Evolutionary conservation across 1,140 invertebrate species (phyloP).

Genomic region (Cydia strobilella): DNA sequence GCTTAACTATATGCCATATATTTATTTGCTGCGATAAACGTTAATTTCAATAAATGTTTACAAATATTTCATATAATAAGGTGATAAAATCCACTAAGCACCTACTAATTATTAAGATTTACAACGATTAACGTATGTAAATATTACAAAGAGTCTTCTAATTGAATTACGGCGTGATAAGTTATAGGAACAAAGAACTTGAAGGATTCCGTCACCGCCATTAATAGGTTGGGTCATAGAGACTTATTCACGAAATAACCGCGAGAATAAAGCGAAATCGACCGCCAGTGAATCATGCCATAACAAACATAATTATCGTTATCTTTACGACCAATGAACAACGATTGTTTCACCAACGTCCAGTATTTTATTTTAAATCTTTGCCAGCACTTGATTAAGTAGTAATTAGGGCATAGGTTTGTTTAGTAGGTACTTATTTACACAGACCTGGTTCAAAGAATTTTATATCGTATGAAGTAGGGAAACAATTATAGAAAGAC

Average conservation of each 20-base stretch:
- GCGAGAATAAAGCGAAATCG: conserved; percentile 42
- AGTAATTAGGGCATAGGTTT: conserved; percentile 25
- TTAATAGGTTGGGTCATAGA: conserved; percentile 45
- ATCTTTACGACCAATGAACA: conserved; percentile 65
- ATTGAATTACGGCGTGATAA: not conserved
- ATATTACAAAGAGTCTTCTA: not conserved
- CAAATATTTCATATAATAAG: too few species aligned
- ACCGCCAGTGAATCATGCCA: conserved; percentile 59
- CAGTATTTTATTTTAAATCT: conserved; percentile 45
- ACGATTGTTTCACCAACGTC: conserved; percentile 53
- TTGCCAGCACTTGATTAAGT: conserved; percentile 22
- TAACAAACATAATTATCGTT: conserved; percentile 67
- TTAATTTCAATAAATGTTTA: too few species aligned
- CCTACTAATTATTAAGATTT: not conserved
- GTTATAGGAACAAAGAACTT: conserved; percentile 16
- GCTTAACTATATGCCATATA: too few species aligned
- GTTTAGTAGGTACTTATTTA: not conserved
- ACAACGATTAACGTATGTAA: not conserved
- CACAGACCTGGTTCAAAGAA: not conserved
- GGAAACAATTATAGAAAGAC: not conserved
- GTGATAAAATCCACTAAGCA: too few species aligned
- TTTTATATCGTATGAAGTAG: not conserved
- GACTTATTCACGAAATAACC: conserved; percentile 48
- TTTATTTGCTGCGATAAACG: too few species aligned
- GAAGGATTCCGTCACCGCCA: conserved; percentile 35